Conservation (phyloP, 1,140 invertebrate species). For the Bombus balteatus region DNA sequence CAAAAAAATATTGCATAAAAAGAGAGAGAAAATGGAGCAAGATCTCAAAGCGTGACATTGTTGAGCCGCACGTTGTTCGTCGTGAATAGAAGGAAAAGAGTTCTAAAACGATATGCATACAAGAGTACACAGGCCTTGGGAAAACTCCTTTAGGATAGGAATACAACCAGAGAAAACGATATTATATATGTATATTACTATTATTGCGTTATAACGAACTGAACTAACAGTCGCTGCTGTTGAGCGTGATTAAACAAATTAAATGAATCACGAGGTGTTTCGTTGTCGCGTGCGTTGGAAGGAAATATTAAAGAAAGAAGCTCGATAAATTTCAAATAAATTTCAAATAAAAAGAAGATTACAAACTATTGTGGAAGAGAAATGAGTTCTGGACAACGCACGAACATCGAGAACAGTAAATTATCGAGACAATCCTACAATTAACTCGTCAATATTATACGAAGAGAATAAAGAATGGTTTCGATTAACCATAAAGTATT, state of each 20-base stretch:
- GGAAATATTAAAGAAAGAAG: neutral
- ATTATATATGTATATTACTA: constrained; percentile 1
- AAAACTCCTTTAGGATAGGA: constrained; percentile 10
- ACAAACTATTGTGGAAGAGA: no score
- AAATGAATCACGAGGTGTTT: neutral
- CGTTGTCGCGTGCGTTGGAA: constrained; percentile 14
- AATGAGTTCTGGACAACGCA: constrained; percentile 13
- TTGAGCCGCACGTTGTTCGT: constrained; percentile 38
- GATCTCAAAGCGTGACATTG: constrained; percentile 7
- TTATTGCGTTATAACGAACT: constrained; percentile 25
- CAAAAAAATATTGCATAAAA: neutral
- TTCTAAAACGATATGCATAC: constrained; percentile 26
- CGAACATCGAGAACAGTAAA: constrained; percentile 31
- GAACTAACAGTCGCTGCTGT: constrained; percentile 10
- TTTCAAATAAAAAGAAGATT: neutral
- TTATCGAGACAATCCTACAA: constrained; percentile 67
- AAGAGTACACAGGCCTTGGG: constrained; percentile 11
- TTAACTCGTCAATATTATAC: constrained; percentile 67
- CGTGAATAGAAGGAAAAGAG: constrained; percentile 15
- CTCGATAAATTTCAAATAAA: no score
- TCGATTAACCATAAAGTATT: constrained; percentile 45
- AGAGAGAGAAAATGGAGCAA: neutral
- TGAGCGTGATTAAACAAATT: neutral
- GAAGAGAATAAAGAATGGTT: constrained; percentile 28
- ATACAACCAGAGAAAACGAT: constrained; percentile 6